Percentiles rank a stretch among this genome's conserved stretches.
Conservation (phyloP, 2,113 vertebrate genomes). For the Nyctereutes procyonoides region DNA sequence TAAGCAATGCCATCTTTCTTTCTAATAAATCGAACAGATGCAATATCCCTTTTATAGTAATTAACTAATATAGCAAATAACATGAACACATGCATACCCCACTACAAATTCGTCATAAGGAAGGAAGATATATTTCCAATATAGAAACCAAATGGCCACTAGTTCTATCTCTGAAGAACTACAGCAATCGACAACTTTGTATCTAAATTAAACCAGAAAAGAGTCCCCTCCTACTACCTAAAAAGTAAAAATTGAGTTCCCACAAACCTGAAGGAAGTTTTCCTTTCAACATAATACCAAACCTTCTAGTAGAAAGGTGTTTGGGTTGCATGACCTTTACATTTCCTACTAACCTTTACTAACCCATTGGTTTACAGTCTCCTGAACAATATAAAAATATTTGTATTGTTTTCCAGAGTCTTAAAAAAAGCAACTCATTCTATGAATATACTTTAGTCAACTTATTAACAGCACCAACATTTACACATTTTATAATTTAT, state of each 20-base stretch:
- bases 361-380: constrained; percentile 6
- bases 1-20: background rate
- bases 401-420: background rate
- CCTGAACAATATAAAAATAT: constrained; percentile 23
- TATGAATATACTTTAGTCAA: background rate
- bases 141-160: background rate
- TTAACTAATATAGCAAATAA: background rate
- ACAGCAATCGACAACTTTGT: background rate
- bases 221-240: background rate
- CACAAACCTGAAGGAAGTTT: background rate
- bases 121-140: background rate
- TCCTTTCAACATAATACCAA: constrained; percentile 16
- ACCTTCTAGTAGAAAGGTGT: background rate
- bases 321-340: background rate
- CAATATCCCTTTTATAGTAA: background rate
- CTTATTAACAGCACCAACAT: background rate
- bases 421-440: background rate
- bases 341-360: constrained; percentile 41
- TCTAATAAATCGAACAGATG: background rate
- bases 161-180: constrained; percentile 41
- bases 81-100: background rate
- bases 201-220: constrained; percentile 14
- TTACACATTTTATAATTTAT: background rate
- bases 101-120: background rate
- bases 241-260: constrained; percentile 47